Conservation (phyloP, 64 coral and sea anemone genomes). For the Dendronephthya gigantea region DNA sequence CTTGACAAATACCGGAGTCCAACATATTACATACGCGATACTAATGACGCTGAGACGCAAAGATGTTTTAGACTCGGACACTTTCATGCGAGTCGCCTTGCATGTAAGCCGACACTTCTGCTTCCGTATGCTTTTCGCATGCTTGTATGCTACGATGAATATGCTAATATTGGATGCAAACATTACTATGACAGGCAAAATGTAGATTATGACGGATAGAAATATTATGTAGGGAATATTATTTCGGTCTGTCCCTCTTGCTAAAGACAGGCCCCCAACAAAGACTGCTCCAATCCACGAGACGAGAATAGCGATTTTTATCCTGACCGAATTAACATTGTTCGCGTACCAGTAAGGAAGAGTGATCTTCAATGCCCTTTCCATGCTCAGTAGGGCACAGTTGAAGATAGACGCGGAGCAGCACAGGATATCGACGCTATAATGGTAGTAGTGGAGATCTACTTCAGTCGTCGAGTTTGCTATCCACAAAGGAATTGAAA, state of each 20-base stretch:
- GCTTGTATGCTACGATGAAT: not conserved
- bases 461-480: not conserved
- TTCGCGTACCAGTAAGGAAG: not conserved
- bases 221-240: not conserved
- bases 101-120: not conserved
- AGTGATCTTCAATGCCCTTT: not conserved
- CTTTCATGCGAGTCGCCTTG: not conserved
- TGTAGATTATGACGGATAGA: not conserved
- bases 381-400: constrained; percentile 7
- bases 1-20: not conserved
- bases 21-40: not conserved
- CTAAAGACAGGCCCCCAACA: not conserved
- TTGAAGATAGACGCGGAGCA: not conserved
- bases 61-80: not conserved
- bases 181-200: not conserved
- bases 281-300: not conserved
- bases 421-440: not conserved
- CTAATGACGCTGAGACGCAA: not conserved
- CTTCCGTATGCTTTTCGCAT: not conserved
- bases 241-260: not conserved
- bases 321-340: not conserved
- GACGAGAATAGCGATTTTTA: not conserved
- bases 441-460: not conserved
- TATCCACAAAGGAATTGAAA: constrained; percentile 7
- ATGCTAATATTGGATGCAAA: not conserved